phyloP scores from a whole-genome alignment of 2,113 vertebrate genomes.

The Gavia stellata region DNA sequence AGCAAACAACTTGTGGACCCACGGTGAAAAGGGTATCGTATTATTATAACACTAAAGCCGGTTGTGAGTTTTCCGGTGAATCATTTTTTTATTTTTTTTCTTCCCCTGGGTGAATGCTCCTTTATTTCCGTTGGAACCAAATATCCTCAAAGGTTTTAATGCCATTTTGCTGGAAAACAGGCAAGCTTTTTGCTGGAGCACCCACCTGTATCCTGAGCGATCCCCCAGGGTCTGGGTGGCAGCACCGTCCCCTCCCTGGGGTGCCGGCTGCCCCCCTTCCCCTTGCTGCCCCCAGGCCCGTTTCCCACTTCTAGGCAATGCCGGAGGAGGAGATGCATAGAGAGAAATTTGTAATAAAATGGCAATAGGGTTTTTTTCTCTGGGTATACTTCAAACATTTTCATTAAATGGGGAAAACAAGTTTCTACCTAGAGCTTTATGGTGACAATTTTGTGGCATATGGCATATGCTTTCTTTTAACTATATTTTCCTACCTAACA shows the following conservation, averaged over 20 bases:
- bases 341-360: neutral
- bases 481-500: neutral
- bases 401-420: neutral
- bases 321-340: neutral
- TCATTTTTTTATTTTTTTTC: neutral
- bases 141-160: neutral
- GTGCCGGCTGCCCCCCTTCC: neutral
- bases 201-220: neutral
- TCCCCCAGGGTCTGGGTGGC: neutral
- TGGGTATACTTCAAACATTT: neutral
- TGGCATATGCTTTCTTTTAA: neutral
- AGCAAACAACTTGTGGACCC: neutral
- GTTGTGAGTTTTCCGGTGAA: neutral
- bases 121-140: neutral
- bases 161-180: neutral
- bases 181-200: neutral
- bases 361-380: neutral
- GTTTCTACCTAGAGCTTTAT: neutral
- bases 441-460: neutral
- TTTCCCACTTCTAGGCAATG: neutral
- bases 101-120: neutral
- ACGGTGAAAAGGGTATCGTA: neutral
- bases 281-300: too few relatives aligned
- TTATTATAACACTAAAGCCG: neutral
- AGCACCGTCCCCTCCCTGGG: neutral